Evolutionary conservation across 2,113 vertebrate genomes (phyloP), one percentile per base, ranked within the genome.

Genomic region (Chaetura pelagica): DNA sequence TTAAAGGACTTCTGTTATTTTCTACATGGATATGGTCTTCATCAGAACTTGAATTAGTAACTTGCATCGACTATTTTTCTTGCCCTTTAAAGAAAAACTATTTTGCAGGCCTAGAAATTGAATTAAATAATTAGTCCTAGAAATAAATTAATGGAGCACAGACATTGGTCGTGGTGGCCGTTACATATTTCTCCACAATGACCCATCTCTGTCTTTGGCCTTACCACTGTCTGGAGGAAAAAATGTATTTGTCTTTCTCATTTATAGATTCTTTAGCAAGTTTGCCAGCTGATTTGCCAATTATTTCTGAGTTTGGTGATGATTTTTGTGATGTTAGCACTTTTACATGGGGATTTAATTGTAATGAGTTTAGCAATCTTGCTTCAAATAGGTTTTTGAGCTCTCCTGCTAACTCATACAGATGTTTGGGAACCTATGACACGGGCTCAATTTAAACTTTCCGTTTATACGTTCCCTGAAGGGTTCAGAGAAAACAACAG

Each of bases 101-200:
- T 49, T 88, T 71, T 15, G 7, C 24, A 63, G 12, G 44, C 10
- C 21, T 62, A 57, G 48, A 82, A 83, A 34, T 7, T 32, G 38
- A 84, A 80, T 32, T 79, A 44, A 44, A 27, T 69, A 12, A 61
- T 66, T 71, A 61, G 21, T 38, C 3, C 22, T 93, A 73, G 61
- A 79, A 89, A 46, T 13, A 35, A 22, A 22, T 58, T 20, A 62
- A 46, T 3, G 3, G 58, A 93, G 22, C 32, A 29, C 4, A 61
- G 49, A 13, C 10, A 16, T 1, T 27, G n/a, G 9, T 61, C 32
- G 21, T 7, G 1, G 38, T 62, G 22, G n/a, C 24, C 30, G 29
- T 22, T 0, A 0, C 29, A 0, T 17, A 32, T 88, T 77, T 74
- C n/a, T 80, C 10, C 27, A 16, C 10, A 51, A 5, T 3, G 22